Evolutionary conservation across 2,888 invertebrate genomes (phyloP).

Genomic region (Vanessa cardui): DNA sequence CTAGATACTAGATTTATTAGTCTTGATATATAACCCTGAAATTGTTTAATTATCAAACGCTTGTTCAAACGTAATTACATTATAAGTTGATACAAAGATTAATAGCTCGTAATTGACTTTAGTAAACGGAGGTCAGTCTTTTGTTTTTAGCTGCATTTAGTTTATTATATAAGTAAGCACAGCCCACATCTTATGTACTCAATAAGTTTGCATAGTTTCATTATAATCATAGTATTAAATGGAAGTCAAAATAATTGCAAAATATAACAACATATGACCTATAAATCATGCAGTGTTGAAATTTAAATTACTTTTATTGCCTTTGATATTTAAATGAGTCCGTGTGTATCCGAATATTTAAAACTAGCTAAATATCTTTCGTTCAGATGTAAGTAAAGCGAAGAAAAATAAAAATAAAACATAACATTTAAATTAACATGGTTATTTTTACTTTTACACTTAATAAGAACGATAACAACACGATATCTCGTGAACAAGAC

Average conservation of each 20-base stretch:
- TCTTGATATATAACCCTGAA: slow-evolving; percentile 3
- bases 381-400: too few species aligned
- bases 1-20: neutral
- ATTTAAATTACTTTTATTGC: too few species aligned
- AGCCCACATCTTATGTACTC: neutral
- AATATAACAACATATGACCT: neutral
- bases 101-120: slow-evolving; percentile 14
- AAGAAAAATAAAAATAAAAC: too few species aligned
- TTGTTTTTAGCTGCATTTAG: slow-evolving; percentile 11
- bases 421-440: too few species aligned
- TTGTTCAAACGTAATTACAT: slow-evolving; percentile 15
- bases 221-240: neutral
- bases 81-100: slow-evolving; percentile 15
- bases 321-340: too few species aligned
- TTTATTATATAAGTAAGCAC: slow-evolving; percentile 1
- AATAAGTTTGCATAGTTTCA: neutral
- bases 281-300: too few species aligned
- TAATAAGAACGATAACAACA: too few species aligned
- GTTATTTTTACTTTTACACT: too few species aligned
- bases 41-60: slow-evolving; percentile 13
- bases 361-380: too few species aligned
- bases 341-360: too few species aligned
- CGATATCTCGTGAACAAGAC: too few species aligned
- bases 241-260: neutral
- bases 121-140: slow-evolving; percentile 15